Conservation (phyloP, 2,113 vertebrate genomes). For the Glareola pratincola region DNA sequence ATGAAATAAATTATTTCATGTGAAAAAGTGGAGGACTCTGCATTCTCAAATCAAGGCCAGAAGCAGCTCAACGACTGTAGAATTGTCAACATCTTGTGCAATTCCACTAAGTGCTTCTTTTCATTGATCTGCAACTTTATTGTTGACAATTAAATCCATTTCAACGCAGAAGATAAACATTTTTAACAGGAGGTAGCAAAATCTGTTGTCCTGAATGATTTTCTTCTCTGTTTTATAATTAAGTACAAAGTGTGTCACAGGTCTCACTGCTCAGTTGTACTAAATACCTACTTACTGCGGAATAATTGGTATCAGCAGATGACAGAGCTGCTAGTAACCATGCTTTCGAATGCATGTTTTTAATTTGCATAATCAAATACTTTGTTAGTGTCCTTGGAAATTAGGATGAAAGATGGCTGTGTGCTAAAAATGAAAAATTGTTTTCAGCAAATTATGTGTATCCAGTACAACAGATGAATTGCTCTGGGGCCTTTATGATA, state of each 20-base stretch:
- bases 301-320: conserved; percentile 46
- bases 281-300: conserved; percentile 20
- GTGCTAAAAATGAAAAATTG: conserved; percentile 28
- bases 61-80: conserved; percentile 32
- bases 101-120: conserved; percentile 25
- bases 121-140: conserved; percentile 33
- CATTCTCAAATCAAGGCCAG: conserved; percentile 16
- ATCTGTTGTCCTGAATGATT: conserved; percentile 36
- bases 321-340: conserved; percentile 16
- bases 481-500: conserved; percentile 20
- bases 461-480: conserved; percentile 1
- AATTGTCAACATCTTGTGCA: conserved; percentile 40
- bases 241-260: conserved; percentile 20
- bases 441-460: conserved; percentile 25
- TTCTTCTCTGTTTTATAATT: conserved; percentile 9
- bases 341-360: background rate
- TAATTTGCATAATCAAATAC: conserved; percentile 56
- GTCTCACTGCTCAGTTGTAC: conserved; percentile 31
- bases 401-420: conserved; percentile 32
- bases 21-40: background rate
- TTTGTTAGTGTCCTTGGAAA: conserved; percentile 45
- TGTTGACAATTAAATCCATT: conserved; percentile 50
- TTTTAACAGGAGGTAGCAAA: conserved; percentile 44
- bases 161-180: background rate
- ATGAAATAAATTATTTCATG: background rate